Conservation (phyloP, 2,113 vertebrate species). For the Petromus typicus region DNA sequence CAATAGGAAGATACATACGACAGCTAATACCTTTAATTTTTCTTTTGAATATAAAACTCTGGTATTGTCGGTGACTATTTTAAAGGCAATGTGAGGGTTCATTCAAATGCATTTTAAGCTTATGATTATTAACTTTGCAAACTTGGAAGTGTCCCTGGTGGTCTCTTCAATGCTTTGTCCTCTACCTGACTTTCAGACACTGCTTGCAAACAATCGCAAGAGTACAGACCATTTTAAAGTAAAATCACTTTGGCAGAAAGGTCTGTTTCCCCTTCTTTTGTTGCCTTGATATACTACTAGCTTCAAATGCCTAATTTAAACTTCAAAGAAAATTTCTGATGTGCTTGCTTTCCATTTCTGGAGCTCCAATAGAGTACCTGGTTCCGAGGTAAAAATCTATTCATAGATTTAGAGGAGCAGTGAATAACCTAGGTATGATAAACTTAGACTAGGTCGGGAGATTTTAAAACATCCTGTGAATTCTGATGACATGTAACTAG, state of each 20-base stretch:
- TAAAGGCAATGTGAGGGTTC: conserved; percentile 58
- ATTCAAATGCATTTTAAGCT: conserved; percentile 71
- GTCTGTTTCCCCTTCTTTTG: conserved; percentile 77
- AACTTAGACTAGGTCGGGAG: conserved; percentile 14
- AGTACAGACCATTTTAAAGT: conserved; percentile 82
- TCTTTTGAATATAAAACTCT: conserved; percentile 20
- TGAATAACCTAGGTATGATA: conserved; percentile 45
- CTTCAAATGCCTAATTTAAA: conserved; percentile 83
- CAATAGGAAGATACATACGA: conserved; percentile 9
- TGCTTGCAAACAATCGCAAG: conserved; percentile 74
- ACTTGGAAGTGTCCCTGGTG: conserved; percentile 75
- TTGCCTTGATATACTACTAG: conserved; percentile 68
- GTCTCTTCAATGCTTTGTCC: conserved; percentile 80
- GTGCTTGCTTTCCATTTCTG: conserved; percentile 72
- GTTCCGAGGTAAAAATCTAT: conserved; percentile 75
- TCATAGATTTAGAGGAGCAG: conserved; percentile 52
- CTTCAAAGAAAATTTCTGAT: conserved; percentile 78
- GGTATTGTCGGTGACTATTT: conserved; percentile 28
- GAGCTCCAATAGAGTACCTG: conserved; percentile 55
- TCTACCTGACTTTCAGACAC: conserved; percentile 84
- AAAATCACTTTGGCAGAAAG: conserved; percentile 80
- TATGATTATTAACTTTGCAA: conserved; percentile 78
- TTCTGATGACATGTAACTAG: not conserved
- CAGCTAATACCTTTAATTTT: not conserved
- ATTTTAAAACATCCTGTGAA: conserved; percentile 15